phyloP scores from a whole-genome alignment of 2,888 invertebrate species.

The Drosophila meridiana region DNA sequence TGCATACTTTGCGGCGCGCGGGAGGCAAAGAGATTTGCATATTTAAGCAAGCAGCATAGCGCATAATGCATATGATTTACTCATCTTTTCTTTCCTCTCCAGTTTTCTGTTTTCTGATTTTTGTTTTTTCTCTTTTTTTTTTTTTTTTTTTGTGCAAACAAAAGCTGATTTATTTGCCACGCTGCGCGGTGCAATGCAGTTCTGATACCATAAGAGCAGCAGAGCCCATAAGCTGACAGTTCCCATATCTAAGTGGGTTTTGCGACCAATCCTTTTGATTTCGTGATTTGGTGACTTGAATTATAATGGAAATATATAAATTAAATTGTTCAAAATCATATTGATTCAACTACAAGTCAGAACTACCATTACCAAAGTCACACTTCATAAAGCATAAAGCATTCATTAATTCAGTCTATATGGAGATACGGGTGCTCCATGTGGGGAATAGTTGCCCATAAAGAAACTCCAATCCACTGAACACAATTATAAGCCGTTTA shows the following conservation, averaged over 20 bases:
- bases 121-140: neutral
- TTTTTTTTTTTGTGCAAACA: slow-evolving; percentile 28
- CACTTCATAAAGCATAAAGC: too few species aligned
- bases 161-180: slow-evolving; percentile 59
- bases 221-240: slow-evolving; percentile 33
- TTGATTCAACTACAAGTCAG: neutral
- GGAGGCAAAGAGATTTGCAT: slow-evolving; percentile 68
- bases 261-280: neutral
- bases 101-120: neutral
- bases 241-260: neutral
- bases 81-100: slow-evolving; percentile 7
- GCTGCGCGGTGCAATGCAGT: slow-evolving; percentile 30
- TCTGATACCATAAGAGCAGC: slow-evolving; percentile 17
- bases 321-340: neutral
- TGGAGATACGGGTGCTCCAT: too few species aligned
- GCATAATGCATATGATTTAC: slow-evolving; percentile 61
- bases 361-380: too few species aligned
- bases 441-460: too few species aligned
- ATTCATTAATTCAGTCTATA: too few species aligned
- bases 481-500: too few species aligned
- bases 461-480: too few species aligned
- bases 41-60: slow-evolving; percentile 55
- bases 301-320: neutral
- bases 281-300: neutral
- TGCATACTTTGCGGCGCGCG: slow-evolving; percentile 55